phyloP scores from a whole-genome alignment of 2,113 vertebrate species.

The Callipepla californica region DNA sequence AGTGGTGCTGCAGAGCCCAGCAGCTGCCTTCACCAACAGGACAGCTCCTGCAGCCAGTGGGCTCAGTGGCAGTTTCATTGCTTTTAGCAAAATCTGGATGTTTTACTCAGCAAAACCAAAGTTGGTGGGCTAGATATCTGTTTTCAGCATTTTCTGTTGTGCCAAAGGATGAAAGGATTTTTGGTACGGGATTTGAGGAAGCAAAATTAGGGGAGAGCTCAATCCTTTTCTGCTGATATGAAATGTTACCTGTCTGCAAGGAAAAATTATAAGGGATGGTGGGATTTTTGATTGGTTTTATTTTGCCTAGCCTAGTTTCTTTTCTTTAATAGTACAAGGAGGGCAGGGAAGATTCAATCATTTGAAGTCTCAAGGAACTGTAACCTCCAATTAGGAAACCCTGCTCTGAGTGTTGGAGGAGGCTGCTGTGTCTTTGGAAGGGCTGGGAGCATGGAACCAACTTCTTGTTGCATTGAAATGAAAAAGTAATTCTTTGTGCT shows the following conservation, averaged over 20 bases:
- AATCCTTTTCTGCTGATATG: neutral
- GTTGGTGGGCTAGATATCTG: neutral
- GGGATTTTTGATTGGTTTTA: neutral
- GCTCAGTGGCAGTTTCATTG: rapidly evolving
- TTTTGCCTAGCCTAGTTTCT: neutral
- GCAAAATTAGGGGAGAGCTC: neutral
- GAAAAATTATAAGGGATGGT: neutral
- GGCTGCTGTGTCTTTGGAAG: neutral
- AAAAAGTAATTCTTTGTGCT: conserved; percentile 27
- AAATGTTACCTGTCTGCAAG: neutral
- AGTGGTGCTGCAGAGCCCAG: neutral
- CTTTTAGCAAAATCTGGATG: neutral
- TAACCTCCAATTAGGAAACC: neutral
- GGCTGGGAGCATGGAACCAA: neutral
- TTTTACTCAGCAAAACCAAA: neutral
- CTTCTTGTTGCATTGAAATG: neutral
- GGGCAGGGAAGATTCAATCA: neutral
- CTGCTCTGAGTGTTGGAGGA: neutral
- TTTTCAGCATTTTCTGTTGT: neutral
- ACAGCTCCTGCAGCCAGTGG: neutral
- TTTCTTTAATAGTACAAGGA: neutral
- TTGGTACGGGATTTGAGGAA: neutral
- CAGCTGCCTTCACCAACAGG: rapidly evolving
- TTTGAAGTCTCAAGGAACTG: neutral
- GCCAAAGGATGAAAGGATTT: neutral